phyloP scores from a whole-genome alignment of 2,888 invertebrate species.

The Oligia strigilis region DNA sequence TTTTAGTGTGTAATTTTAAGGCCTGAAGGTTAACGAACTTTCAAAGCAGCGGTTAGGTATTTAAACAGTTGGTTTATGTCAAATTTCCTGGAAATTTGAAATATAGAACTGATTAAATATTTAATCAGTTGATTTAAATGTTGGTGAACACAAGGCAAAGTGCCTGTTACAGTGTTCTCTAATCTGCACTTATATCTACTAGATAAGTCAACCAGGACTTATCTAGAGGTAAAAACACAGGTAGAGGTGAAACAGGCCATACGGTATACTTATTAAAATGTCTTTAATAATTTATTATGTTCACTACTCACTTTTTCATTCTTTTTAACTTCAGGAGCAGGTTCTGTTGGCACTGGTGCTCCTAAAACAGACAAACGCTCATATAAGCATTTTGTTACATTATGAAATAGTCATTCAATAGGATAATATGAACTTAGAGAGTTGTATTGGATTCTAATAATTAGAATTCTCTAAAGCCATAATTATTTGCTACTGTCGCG shows the following conservation, averaged over 20 bases:
- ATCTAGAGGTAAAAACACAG: neutral
- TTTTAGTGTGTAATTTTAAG: neutral
- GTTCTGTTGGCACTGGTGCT: slow-evolving; percentile 75
- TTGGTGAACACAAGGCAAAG: too few species aligned
- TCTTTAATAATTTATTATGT: neutral
- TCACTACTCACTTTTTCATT: slow-evolving; percentile 81
- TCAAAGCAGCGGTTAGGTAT: too few species aligned
- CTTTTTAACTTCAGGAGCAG: slow-evolving; percentile 80
- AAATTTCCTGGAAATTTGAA: too few species aligned
- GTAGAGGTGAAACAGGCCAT: neutral
- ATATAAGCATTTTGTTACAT: neutral
- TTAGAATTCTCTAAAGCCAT: too few species aligned
- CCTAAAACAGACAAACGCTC: slow-evolving; percentile 67
- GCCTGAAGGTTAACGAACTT: too few species aligned
- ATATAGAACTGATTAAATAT: too few species aligned
- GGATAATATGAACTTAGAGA: too few species aligned
- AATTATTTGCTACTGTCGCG: too few species aligned
- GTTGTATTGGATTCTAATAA: too few species aligned
- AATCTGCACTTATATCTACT: neutral
- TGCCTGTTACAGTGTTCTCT: neutral
- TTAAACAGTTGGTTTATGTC: too few species aligned
- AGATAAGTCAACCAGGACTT: neutral
- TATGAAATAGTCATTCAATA: too few species aligned
- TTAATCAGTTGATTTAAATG: too few species aligned
- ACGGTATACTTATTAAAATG: neutral